Conservation (phyloP, 2,113 vertebrate species). For the Osmerus mordax region DNA sequence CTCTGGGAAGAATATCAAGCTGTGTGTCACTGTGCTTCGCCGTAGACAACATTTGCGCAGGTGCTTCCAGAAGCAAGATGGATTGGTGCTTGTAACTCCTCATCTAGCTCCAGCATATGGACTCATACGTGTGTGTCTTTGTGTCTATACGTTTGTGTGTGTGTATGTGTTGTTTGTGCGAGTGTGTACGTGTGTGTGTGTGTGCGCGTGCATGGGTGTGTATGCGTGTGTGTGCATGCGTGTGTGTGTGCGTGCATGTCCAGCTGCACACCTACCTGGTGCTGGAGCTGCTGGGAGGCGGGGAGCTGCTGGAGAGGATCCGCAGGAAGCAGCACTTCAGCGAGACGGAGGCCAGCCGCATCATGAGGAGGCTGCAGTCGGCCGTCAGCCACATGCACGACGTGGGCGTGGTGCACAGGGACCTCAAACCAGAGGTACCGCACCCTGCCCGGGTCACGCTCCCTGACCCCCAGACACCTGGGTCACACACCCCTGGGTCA, state of each 20-base stretch:
- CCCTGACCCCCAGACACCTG: no score
- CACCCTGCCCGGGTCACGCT: background rate
- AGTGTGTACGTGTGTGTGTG: no score
- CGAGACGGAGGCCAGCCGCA: conserved; percentile 92
- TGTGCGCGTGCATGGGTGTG: background rate
- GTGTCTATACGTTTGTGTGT: no score
- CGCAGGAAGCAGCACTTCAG: conserved; percentile 93
- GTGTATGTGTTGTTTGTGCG: no score
- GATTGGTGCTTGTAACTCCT: background rate
- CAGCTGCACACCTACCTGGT: conserved; percentile 95
- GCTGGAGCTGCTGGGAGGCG: conserved; percentile 91
- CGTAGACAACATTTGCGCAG: background rate
- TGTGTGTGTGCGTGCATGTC: conserved; percentile 31
- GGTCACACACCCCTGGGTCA: no score
- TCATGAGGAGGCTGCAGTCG: conserved; percentile 93
- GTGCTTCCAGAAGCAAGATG: background rate
- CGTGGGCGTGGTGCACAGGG: conserved; percentile 93
- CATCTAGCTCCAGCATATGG: background rate
- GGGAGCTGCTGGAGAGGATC: conserved; percentile 93
- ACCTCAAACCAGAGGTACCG: conserved; percentile 93
- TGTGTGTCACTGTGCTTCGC: background rate
- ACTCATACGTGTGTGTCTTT: no score
- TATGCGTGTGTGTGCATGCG: conserved; percentile 13
- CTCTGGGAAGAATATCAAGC: background rate
- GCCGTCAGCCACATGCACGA: conserved; percentile 99